Conservation (phyloP, 2,797 vertebrate genomes). For the Gadopsis marmoratus region DNA sequence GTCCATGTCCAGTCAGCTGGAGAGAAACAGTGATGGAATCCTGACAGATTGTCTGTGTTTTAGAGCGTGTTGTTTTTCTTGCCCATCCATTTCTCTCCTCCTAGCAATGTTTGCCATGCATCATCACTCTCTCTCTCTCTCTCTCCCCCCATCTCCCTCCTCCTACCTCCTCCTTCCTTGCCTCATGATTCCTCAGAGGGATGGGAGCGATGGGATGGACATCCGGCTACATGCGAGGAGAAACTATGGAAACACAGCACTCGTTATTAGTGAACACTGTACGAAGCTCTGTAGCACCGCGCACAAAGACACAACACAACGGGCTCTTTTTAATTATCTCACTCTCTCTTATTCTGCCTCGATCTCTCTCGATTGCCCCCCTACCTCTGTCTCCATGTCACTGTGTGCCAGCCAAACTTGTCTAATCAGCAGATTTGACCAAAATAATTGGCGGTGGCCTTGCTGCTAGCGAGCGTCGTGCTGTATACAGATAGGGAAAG, state of each 20-base stretch:
- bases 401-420: constrained; percentile 80
- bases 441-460: constrained; percentile 85
- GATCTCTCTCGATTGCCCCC: constrained; percentile 19
- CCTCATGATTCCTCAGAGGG: constrained; percentile 74
- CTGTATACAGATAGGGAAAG: constrained; percentile 80
- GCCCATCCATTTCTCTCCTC: constrained; percentile 82
- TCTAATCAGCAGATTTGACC: constrained; percentile 84
- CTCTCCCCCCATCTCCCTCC: constrained; percentile 17
- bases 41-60: constrained; percentile 84
- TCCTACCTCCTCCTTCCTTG: constrained; percentile 59
- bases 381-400: constrained; percentile 73
- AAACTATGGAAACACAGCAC: constrained; percentile 63
- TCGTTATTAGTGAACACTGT: constrained; percentile 51
- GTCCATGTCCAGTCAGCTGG: constrained; percentile 82
- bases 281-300: constrained; percentile 31
- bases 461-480: constrained; percentile 76
- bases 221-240: constrained; percentile 68
- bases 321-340: constrained; percentile 47
- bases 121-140: constrained; percentile 74
- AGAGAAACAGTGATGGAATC: constrained; percentile 80
- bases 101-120: constrained; percentile 79
- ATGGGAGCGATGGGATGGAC: constrained; percentile 57
- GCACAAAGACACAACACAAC: constrained; percentile 55
- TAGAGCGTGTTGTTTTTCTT: constrained; percentile 83
- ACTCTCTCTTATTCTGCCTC: constrained; percentile 29